A percentile compares a stretch with the other conserved stretches of the same genome.
phyloP scores from a whole-genome alignment of 2,888 invertebrate genomes.

The Melieria picta region DNA sequence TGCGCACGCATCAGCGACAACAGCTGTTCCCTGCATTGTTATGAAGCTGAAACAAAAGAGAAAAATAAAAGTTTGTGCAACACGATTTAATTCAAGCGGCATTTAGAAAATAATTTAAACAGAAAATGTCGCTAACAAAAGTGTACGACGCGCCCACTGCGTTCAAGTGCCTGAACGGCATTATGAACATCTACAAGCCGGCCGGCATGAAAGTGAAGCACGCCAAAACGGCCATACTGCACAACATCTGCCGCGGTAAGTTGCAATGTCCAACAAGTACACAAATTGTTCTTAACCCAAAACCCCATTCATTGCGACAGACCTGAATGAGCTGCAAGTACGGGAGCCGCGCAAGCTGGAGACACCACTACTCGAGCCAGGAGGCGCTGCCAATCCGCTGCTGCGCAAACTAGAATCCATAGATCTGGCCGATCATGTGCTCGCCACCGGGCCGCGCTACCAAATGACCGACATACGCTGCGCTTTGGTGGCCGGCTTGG shows the following conservation, averaged over 20 bases:
- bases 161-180: slow-evolving; percentile 77
- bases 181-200: slow-evolving; percentile 84
- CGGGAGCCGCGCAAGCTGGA: slow-evolving; percentile 68
- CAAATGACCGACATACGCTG: slow-evolving; percentile 74
- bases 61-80: too few species aligned
- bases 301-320: slow-evolving; percentile 65
- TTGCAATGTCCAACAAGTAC: background rate
- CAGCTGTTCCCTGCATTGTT: too few species aligned
- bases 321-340: slow-evolving; percentile 76
- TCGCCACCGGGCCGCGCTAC: slow-evolving; percentile 82
- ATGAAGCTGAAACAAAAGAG: too few species aligned
- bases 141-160: slow-evolving; percentile 69
- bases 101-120: too few species aligned
- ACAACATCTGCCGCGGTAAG: slow-evolving; percentile 77
- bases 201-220: slow-evolving; percentile 69
- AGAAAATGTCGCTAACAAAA: slow-evolving; percentile 55
- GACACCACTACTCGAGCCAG: slow-evolving; percentile 71
- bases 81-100: too few species aligned
- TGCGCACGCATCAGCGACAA: too few species aligned
- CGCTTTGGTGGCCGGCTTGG: slow-evolving; percentile 71
- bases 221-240: slow-evolving; percentile 70
- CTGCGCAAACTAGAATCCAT: slow-evolving; percentile 68
- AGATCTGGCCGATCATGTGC: slow-evolving; percentile 79
- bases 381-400: slow-evolving; percentile 70
- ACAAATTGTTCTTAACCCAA: background rate